These are phyloP conservation scores for Paratrypauchen microcephalus DNA, from an alignment of 2,797 vertebrate species.

Conservation along the genomic window DNA sequence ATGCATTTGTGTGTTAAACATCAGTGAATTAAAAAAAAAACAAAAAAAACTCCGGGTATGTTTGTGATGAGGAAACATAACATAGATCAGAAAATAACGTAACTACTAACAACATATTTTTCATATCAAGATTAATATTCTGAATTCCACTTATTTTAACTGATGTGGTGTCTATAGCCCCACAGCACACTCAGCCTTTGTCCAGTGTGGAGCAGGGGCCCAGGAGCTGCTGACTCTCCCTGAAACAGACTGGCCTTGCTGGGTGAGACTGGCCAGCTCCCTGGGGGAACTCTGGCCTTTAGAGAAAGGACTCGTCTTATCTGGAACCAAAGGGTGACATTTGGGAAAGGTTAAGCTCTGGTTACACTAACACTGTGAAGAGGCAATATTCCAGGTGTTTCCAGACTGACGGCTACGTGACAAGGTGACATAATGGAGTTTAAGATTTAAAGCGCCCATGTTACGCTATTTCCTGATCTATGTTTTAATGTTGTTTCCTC, in stretches of 20 bases:
- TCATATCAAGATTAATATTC: no score
- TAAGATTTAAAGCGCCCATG: no score
- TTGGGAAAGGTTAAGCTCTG: constrained; percentile 46
- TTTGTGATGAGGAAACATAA: no score
- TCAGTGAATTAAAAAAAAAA: no score
- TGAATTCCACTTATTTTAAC: no score
- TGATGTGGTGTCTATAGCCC: no score
- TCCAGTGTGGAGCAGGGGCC: not conserved
- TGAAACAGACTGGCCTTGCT: constrained; percentile 46
- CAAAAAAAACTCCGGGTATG: no score
- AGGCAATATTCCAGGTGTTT: constrained; percentile 17
- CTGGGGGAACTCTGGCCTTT: constrained; percentile 47
- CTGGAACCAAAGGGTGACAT: constrained; percentile 49
- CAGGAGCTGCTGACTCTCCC: constrained; percentile 41
- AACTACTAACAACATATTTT: no score
- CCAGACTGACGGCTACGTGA: not conserved
- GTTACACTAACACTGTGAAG: constrained; percentile 33
- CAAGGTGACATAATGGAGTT: not conserved
- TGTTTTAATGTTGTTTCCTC: no score
- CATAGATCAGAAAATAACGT: no score
- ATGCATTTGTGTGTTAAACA: no score
- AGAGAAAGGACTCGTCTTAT: constrained; percentile 48
- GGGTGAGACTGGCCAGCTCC: constrained; percentile 36
- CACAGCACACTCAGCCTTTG: not conserved
- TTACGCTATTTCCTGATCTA: no score